A percentile compares a stretch with the other conserved stretches of the same genome.
Evolutionary conservation across 2,113 vertebrate genomes (phyloP).

Genomic region (Sturnira hondurensis): DNA sequence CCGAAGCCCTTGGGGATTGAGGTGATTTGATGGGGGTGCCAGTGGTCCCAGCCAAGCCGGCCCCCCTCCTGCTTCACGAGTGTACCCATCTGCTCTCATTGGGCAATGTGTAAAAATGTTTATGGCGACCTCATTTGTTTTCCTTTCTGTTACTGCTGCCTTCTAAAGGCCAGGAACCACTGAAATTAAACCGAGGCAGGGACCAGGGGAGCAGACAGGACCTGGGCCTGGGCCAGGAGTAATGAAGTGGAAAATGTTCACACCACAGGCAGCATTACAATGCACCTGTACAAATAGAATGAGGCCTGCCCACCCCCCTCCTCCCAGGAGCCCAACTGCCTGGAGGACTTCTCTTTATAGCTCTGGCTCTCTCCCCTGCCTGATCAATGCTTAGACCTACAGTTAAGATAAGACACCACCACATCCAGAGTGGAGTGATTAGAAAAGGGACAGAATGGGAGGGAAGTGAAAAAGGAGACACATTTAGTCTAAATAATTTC

Average conservation of each 20-base stretch:
- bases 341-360: constrained; percentile 46
- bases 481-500: not conserved
- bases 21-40: constrained; percentile 14
- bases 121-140: constrained; percentile 75
- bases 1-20: not conserved
- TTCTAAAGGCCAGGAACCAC: constrained; percentile 75
- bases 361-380: constrained; percentile 42
- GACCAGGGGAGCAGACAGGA: constrained; percentile 68
- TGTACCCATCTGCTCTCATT: not conserved
- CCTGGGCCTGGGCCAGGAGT: constrained; percentile 79
- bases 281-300: constrained; percentile 86
- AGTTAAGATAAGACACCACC: constrained; percentile 67
- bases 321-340: constrained; percentile 11
- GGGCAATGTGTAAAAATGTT: constrained; percentile 63
- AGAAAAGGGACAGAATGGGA: not conserved
- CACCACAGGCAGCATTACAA: constrained; percentile 78
- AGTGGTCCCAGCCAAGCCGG: not conserved
- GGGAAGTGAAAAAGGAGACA: not conserved
- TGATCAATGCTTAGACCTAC: constrained; percentile 23
- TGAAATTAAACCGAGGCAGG: constrained; percentile 62
- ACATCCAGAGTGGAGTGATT: not conserved
- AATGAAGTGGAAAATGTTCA: constrained; percentile 90
- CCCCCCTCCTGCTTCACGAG: not conserved
- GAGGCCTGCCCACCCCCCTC: constrained; percentile 75
- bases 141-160: constrained; percentile 78